phyloP scores from a whole-genome alignment of 2,113 vertebrate genomes.

The Noctilio leporinus region DNA sequence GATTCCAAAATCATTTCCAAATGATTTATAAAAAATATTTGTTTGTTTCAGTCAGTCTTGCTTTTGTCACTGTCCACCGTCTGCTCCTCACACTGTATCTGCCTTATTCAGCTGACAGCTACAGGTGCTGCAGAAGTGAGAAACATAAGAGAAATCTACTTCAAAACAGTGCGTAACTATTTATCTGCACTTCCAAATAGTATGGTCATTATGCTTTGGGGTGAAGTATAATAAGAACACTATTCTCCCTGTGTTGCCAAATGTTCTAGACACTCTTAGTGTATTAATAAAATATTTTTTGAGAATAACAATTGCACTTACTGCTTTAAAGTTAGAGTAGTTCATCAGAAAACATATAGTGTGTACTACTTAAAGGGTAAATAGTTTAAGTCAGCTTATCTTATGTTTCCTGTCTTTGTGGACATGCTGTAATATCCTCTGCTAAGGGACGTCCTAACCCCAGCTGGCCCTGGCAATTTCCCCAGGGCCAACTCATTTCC shows the following conservation, averaged over 20 bases:
- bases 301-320: not conserved
- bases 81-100: not conserved
- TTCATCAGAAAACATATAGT: not conserved
- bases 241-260: not conserved
- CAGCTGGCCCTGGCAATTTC: not conserved
- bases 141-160: not conserved
- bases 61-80: not conserved
- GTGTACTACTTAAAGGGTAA: not conserved
- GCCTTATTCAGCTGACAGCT: not conserved
- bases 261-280: not conserved
- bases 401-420: not conserved
- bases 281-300: not conserved
- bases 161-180: constrained; percentile 3
- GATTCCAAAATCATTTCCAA: constrained; percentile 36
- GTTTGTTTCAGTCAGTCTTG: constrained; percentile 3
- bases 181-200: not conserved
- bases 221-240: not conserved
- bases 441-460: not conserved
- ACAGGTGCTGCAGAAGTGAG: not conserved
- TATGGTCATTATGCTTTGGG: not conserved
- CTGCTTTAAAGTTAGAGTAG: not conserved
- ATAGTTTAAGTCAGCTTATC: not conserved
- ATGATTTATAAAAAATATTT: constrained; percentile 41
- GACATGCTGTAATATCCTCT: constrained; percentile 14
- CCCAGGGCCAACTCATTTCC: constrained; percentile 29